Evolutionary conservation across 2,797 vertebrate genomes (phyloP).

Genomic region (Malacoraja senta): DNA sequence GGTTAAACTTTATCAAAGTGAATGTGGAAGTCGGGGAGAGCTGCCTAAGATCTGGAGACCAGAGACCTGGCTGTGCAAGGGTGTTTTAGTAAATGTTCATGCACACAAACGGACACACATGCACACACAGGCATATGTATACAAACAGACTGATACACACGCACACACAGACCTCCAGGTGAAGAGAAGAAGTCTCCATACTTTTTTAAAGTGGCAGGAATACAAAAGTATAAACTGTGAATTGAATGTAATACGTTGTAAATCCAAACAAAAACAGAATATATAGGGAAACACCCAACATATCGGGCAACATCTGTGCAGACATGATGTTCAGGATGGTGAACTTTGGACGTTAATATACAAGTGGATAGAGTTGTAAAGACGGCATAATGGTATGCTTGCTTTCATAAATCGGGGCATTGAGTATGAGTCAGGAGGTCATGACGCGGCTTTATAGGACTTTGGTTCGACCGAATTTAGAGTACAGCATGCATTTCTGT

Average conservation of each 20-base stretch:
- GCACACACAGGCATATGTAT: background rate
- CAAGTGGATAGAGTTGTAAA: too few species aligned
- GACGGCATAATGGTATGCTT: too few species aligned
- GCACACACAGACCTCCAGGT: background rate
- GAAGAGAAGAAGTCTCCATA: background rate
- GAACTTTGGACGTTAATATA: too few species aligned
- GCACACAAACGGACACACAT: background rate
- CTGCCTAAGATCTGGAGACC: background rate
- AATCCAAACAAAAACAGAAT: too few species aligned
- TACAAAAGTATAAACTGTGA: background rate
- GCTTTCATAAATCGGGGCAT: too few species aligned
- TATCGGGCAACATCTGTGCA: too few species aligned
- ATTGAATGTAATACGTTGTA: background rate
- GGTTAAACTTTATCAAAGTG: background rate
- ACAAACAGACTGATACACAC: background rate
- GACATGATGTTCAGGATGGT: too few species aligned
- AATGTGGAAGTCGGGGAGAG: background rate
- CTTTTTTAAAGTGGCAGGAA: background rate
- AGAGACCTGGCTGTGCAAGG: background rate
- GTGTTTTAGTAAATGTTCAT: background rate
- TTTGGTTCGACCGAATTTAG: too few species aligned
- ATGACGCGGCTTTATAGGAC: too few species aligned
- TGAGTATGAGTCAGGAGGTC: too few species aligned
- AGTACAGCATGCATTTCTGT: too few species aligned
- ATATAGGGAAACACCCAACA: too few species aligned